Conservation (phyloP, 2,888 invertebrate genomes). For the Aplocera efformata region DNA sequence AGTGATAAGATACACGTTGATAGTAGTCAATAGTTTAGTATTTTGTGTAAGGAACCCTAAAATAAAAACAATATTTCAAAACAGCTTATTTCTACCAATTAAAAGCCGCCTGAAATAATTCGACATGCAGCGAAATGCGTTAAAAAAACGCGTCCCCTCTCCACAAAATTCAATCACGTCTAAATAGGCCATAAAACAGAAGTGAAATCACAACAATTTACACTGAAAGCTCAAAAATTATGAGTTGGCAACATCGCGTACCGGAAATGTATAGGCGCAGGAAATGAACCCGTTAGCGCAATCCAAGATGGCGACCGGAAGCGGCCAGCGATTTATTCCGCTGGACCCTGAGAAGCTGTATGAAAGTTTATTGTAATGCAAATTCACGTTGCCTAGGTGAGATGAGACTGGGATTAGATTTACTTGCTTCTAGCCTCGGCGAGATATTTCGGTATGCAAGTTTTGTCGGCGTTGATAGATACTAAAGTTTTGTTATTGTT, state of each 20-base stretch:
- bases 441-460: not conserved
- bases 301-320: slow-evolving; percentile 72
- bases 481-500: too few species aligned
- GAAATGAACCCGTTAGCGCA: slow-evolving; percentile 78
- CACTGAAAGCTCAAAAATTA: slow-evolving; percentile 51
- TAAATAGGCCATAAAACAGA: not conserved
- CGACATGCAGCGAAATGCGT: too few species aligned
- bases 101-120: too few species aligned
- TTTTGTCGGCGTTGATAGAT: not conserved
- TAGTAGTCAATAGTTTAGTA: too few species aligned
- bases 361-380: slow-evolving; percentile 37
- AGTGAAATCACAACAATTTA: slow-evolving; percentile 25
- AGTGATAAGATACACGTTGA: too few species aligned
- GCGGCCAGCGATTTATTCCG: slow-evolving; percentile 61
- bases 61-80: too few species aligned
- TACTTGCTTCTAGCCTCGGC: not conserved
- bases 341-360: slow-evolving; percentile 49
- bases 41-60: too few species aligned
- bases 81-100: too few species aligned
- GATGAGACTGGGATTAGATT: slow-evolving; percentile 11
- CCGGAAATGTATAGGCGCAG: slow-evolving; percentile 77
- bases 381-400: slow-evolving; percentile 11
- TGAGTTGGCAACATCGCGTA: slow-evolving; percentile 66
- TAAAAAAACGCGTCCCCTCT: too few species aligned
- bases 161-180: not conserved